A percentile compares a stretch with the other conserved stretches of the same genome.
Evolutionary conservation across 37 sponge, comb jelly and placozoan species (phyloP).

Genomic region (Ephydatia muelleri): DNA sequence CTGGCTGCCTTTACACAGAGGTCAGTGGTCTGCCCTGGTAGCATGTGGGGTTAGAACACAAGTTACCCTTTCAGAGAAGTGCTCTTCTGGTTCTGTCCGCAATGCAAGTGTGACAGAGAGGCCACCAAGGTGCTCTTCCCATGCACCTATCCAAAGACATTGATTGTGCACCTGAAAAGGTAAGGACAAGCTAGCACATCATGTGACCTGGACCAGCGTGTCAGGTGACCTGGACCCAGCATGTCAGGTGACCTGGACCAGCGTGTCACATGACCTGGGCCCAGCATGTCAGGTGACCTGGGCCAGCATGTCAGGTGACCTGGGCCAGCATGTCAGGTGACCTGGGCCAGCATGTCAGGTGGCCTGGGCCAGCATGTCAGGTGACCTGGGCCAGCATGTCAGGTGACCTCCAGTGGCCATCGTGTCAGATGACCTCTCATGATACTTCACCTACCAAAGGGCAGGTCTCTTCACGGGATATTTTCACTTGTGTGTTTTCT

Average conservation of each 20-base stretch:
- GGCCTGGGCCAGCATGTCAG: no score
- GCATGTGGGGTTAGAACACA: neutral
- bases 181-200: neutral
- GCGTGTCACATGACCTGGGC: no score
- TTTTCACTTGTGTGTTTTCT: neutral
- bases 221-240: no score
- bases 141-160: constrained; percentile 41
- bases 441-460: neutral
- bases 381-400: no score
- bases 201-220: neutral
- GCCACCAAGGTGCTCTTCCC: constrained; percentile 31
- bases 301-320: no score
- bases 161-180: constrained; percentile 81
- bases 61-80: constrained; percentile 40
- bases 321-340: no score
- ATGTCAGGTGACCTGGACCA: no score
- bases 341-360: no score
- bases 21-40: constrained; percentile 2
- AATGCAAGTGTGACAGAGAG: constrained; percentile 36
- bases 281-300: no score
- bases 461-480: neutral
- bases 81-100: constrained; percentile 72
- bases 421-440: no score
- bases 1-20: constrained; percentile 56
- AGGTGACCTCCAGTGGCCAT: no score